phyloP scores from a whole-genome alignment of 1,140 invertebrate genomes.

The Eufriesea mexicana region DNA sequence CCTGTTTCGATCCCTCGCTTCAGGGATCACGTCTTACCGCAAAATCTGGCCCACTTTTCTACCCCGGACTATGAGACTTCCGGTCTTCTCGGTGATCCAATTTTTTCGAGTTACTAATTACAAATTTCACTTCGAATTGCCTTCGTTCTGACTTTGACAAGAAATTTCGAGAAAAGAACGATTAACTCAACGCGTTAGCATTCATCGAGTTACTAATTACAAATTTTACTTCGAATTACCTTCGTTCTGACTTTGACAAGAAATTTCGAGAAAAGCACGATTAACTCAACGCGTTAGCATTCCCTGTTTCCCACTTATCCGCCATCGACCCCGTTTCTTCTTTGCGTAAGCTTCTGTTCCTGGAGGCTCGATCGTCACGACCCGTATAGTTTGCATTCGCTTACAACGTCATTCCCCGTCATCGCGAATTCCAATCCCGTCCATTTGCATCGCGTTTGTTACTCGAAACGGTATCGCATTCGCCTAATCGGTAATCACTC shows the following conservation, averaged over 20 bases:
- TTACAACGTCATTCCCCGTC: neutral
- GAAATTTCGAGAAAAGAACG: neutral
- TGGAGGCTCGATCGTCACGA: neutral
- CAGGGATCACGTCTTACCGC: neutral
- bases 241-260: neutral
- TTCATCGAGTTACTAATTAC: too few relatives aligned
- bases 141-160: neutral
- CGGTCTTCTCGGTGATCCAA: neutral
- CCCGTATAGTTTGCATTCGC: neutral
- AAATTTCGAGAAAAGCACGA: neutral
- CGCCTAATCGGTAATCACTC: too few relatives aligned
- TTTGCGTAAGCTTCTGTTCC: neutral
- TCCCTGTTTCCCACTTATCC: neutral
- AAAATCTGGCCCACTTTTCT: neutral
- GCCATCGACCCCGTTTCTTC: neutral
- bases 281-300: neutral
- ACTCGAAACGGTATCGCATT: neutral
- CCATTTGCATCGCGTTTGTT: neutral
- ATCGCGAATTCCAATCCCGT: neutral
- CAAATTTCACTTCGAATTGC: too few relatives aligned
- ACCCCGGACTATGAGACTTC: too few relatives aligned
- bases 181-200: neutral
- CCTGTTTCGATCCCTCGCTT: neutral
- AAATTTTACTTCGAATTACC: too few relatives aligned
- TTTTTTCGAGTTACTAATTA: too few relatives aligned